Evolutionary conservation across 2,797 vertebrate species (phyloP), one percentile per base, ranked within the genome.

Genomic region (Melanitta fusca): DNA sequence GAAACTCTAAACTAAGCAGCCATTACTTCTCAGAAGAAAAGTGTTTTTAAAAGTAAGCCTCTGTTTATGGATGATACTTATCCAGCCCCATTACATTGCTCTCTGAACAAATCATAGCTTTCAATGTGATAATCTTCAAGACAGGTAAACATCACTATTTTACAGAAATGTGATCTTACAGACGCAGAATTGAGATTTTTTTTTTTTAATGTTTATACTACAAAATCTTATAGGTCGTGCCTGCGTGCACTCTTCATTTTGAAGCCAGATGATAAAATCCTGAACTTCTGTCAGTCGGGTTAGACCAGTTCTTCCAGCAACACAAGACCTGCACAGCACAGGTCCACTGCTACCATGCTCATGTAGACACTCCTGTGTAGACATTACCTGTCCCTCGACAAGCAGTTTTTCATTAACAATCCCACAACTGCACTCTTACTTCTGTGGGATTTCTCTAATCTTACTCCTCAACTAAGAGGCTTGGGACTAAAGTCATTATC

Each of bases 191-290:
- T 61, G 58, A 88, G 49, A 60, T 4, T 0, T 11, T 62, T 51
- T 30, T 45, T 11, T 62, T 47, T 32, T 38, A 30, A n/a, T 70
- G 19, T 68, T 81, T 79, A 12, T 56, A 32, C 47, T 73, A 66
- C 32, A n/a, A 39, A 75, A 70, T 79, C 53, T 65, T 81, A 70
- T 51, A 83, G 70, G 60, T 65, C 13, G 45, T 85, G 68, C 27
- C 75, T 72, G 47, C 51, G 72, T 89, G 54, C 24, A 70, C 49
- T 15, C n/a, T 89, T 60, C 68, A 85, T 85, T 87, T 92, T 80
- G 84, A 85, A 95, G 41, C 41, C 66, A 91, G 85, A 91, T 74
- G 54, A 74, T 92, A 96, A 96, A 92, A 92, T 65, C 61, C 89
- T 71, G 74, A 85, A 71, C n/a, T 92, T 90, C 71, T 2, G 19